Percentiles rank a stretch among this genome's conserved stretches.
Conservation (phyloP, 2,888 invertebrate species). For the Heliconius hortense region DNA sequence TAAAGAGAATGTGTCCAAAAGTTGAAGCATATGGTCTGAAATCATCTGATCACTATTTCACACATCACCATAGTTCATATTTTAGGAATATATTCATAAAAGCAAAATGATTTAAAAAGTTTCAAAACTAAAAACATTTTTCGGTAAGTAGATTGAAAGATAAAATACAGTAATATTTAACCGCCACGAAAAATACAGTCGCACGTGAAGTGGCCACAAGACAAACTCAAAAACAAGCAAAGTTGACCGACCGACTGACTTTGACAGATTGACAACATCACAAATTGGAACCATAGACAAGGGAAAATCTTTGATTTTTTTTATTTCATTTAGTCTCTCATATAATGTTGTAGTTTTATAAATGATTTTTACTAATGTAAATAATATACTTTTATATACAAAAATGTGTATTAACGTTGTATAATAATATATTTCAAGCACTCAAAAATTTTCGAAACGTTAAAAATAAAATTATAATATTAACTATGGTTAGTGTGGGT, state of each 20-base stretch:
- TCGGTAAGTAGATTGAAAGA: constrained; percentile 32
- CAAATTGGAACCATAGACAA: constrained; percentile 18
- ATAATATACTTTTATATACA: not conserved
- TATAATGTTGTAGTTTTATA: not conserved
- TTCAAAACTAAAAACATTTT: constrained; percentile 48
- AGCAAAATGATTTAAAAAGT: constrained; percentile 47
- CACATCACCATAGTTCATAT: constrained; percentile 64
- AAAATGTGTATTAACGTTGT: not conserved
- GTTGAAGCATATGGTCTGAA: constrained; percentile 75
- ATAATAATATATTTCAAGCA: not conserved
- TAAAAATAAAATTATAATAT: not conserved
- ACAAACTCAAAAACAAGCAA: constrained; percentile 60
- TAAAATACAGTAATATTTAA: constrained; percentile 44
- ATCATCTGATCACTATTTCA: constrained; percentile 72
- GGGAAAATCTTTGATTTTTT: not conserved
- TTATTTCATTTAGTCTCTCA: not conserved
- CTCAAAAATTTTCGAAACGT: not conserved
- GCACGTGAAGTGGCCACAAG: constrained; percentile 50
- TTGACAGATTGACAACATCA: constrained; percentile 37
- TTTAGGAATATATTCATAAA: constrained; percentile 52
- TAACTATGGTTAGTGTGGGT: not conserved
- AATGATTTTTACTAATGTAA: not conserved
- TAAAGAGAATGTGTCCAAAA: constrained; percentile 56
- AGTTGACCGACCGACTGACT: constrained; percentile 52
- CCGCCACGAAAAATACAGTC: constrained; percentile 60